Base-by-base conservation (phyloP, 2,113 vertebrate species). In the Triplophysa rosa region DNA sequence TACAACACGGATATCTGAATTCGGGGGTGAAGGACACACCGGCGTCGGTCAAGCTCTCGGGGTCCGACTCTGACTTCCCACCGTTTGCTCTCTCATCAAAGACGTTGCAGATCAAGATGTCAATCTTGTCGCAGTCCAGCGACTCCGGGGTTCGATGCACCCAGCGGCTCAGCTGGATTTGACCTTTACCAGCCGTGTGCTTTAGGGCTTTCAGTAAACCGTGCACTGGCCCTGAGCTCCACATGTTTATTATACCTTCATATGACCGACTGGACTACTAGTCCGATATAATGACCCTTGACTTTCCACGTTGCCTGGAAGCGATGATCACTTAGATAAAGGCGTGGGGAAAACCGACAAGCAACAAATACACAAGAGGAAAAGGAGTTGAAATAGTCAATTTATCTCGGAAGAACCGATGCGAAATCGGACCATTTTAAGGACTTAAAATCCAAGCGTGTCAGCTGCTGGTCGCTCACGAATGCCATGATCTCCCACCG, bases 1-100 rank as follows among this genome's bases (percentile, higher is more conserved):
- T 91, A 24, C 94, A 93, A 83, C 95, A 97, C 23, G 95, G 93
- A 56, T 91, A 88, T 64, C 91, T 89, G 72, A 89, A 89, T 49
- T 93, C 93, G 2, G 84, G 89, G 72, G 80, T 68, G 80, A 91
- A 91, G 59, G 89, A 68, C 37, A 81, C 19, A 14, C 79, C 90
- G 5, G 87, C 2, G 59, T 88, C 87, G 2, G 74, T 17, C 17
- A 71, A n/a, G 8, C 81, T 68, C 71, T 89, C 86, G 0, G 85
- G 70, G 80, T 90, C 90, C 11, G 75, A 70, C 2, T 91, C 92
- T 0, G 85, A 47, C 80, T 89, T 91, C 2, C 84, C 89, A 12
- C 91, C 92, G 1, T 66, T 54, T 23, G 79, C 83, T 45, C 90
- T 78, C 79, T 93, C 92, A 10, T 91, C 92, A 11, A 93, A 92